A percentile compares a stretch with the other conserved stretches of the same genome.
Conservation (phyloP, 2,797 vertebrate species). For the Lepilemur septentrionalis region DNA sequence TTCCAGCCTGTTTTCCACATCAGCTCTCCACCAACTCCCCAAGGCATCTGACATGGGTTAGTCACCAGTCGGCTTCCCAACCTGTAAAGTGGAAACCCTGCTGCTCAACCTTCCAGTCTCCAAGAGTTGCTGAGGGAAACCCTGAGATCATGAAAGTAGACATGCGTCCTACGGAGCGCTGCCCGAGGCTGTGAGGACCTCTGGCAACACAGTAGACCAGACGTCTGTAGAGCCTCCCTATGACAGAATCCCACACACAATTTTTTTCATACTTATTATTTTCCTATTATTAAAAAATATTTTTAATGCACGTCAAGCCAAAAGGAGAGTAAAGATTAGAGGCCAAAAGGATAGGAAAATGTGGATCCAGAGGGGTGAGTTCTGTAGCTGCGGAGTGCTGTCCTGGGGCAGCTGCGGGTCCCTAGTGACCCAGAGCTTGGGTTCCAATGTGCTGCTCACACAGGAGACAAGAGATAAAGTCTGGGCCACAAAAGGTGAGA, state of each 20-base stretch:
- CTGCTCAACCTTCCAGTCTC: neutral
- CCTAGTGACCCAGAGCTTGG: neutral
- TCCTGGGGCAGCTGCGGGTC: neutral
- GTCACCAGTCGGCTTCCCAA: accelerated
- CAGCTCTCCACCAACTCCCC: neutral
- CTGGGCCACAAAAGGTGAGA: neutral
- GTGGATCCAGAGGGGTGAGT: neutral
- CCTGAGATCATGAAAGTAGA: accelerated
- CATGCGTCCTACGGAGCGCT: accelerated
- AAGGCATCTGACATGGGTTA: accelerated
- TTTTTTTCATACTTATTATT: neutral
- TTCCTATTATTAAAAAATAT: neutral
- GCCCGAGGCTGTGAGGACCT: accelerated
- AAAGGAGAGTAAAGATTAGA: neutral
- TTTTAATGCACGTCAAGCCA: neutral
- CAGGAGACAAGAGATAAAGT: neutral
- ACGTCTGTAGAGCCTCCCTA: neutral
- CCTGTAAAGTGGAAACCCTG: neutral
- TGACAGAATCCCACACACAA: neutral
- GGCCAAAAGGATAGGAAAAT: neutral
- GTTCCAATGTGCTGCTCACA: neutral
- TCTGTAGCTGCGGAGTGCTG: neutral
- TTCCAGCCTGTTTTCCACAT: accelerated
- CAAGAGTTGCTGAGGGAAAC: neutral
- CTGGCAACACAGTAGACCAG: accelerated